phyloP scores from a whole-genome alignment of 2,113 vertebrate genomes.

The Orthonyx spaldingii region DNA sequence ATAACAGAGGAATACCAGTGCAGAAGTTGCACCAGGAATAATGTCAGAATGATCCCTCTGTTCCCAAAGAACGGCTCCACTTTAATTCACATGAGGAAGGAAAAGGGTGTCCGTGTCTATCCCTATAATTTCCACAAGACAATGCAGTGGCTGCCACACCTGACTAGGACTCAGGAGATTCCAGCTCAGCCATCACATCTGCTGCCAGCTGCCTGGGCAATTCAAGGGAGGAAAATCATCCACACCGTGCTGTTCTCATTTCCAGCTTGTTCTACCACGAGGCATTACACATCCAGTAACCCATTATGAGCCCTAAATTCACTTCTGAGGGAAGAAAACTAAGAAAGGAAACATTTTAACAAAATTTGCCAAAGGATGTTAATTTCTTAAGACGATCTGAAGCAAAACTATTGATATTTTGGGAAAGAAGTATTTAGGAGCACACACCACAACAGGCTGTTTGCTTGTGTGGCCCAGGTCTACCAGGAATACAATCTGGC shows the following conservation, averaged over 20 bases:
- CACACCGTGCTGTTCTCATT: accelerated
- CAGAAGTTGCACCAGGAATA: background rate
- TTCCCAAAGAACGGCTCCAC: background rate
- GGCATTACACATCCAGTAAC: background rate
- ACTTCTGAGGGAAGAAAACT: background rate
- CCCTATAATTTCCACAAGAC: background rate
- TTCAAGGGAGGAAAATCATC: background rate
- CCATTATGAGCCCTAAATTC: background rate
- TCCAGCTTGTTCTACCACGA: background rate
- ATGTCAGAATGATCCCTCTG: background rate
- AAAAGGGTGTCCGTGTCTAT: background rate
- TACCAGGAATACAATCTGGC: background rate
- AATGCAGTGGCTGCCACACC: background rate
- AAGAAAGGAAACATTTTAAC: background rate
- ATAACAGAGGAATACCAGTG: background rate
- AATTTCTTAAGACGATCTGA: background rate
- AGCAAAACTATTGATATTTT: background rate
- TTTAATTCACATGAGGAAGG: background rate
- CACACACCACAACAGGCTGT: background rate
- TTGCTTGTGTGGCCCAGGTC: conserved; percentile 20
- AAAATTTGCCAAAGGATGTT: background rate
- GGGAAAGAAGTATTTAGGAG: background rate
- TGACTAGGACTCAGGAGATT: background rate
- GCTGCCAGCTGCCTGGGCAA: background rate
- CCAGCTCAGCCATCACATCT: background rate